Percentiles rank a stretch among this genome's conserved stretches.
These are phyloP conservation scores for Cryptocephalus moraei DNA, from an alignment of 2,888 invertebrate genomes.

Conservation along the genomic window DNA sequence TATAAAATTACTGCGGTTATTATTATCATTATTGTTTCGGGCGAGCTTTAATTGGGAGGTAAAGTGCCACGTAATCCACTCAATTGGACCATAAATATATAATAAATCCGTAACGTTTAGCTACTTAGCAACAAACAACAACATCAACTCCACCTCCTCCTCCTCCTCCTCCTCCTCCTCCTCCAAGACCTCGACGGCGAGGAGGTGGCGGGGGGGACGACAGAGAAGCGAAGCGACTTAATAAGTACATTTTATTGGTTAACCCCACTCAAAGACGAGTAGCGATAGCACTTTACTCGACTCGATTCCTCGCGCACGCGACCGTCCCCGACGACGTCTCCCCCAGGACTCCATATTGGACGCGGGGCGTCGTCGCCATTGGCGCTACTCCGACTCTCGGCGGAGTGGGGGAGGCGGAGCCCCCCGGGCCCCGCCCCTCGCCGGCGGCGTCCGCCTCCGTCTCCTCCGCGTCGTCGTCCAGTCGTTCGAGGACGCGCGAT, in stretches of 20 bases:
- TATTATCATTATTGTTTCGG: no score
- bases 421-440: neutral
- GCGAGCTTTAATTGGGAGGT: no score
- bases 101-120: no score
- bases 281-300: slow-evolving; percentile 29
- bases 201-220: no score
- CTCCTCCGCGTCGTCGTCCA: slow-evolving; percentile 31
- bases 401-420: neutral
- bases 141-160: no score
- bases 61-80: no score
- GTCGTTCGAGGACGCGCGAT: slow-evolving; percentile 44
- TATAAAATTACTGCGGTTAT: no score
- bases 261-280: slow-evolving; percentile 27
- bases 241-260: slow-evolving; percentile 16
- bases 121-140: no score
- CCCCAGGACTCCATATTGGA: neutral
- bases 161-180: no score
- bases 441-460: slow-evolving; percentile 6
- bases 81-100: no score
- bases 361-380: neutral
- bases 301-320: slow-evolving; percentile 20
- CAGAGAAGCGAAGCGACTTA: slow-evolving; percentile 3
- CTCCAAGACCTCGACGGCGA: no score
- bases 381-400: neutral
- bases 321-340: neutral